phyloP scores from a whole-genome alignment of 2,113 vertebrate species.

The Leptodactylus fuscus region DNA sequence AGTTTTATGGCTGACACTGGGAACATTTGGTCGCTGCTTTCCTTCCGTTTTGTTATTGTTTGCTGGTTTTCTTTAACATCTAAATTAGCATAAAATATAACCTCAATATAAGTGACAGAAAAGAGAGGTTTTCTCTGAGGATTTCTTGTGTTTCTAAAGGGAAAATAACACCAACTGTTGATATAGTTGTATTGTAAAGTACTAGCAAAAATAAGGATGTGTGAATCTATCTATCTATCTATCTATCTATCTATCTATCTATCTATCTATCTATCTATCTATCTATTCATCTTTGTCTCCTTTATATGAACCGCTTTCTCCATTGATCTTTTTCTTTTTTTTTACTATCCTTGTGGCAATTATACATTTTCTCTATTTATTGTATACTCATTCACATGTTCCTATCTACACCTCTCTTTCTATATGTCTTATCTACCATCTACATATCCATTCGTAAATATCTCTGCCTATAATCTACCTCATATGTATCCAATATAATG shows the following conservation, averaged over 20 bases:
- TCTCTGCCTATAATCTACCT: background rate
- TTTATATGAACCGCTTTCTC: too few species aligned
- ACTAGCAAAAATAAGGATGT: background rate
- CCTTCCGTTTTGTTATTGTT: constrained; percentile 68
- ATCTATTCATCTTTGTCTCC: background rate
- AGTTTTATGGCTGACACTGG: constrained; percentile 67
- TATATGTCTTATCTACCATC: too few species aligned
- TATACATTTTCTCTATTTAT: too few species aligned
- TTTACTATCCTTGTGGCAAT: too few species aligned
- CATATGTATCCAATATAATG: background rate
- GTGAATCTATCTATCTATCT: constrained; percentile 14
- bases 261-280: background rate
- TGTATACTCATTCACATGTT: too few species aligned
- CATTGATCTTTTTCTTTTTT: too few species aligned
- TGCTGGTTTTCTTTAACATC: constrained; percentile 63
- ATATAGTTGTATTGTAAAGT: background rate
- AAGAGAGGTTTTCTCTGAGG: background rate
- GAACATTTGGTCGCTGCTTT: constrained; percentile 60
- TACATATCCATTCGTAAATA: background rate
- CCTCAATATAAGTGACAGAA: constrained; percentile 59
- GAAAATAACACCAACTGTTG: rapidly evolving
- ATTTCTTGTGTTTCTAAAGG: constrained; percentile 21
- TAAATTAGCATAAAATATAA: constrained; percentile 65
- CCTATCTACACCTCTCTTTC: too few species aligned
- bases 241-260: constrained; percentile 1